These are phyloP conservation scores for Ceratitis capitata DNA, from an alignment of 1,140 invertebrate genomes.

Conservation along the genomic window DNA sequence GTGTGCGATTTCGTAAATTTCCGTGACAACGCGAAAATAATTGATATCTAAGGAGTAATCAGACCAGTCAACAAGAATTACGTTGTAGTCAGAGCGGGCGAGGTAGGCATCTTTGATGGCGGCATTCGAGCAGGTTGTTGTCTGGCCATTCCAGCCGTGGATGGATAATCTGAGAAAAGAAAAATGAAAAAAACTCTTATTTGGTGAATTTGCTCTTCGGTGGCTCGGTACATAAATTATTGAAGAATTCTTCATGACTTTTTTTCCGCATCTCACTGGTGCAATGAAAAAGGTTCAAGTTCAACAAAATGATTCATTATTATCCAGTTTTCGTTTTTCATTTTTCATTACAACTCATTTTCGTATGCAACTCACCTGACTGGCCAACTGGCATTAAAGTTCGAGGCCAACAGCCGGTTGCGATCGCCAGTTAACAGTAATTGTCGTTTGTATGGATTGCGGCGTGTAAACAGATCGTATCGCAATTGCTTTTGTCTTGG, in stretches of 20 bases:
- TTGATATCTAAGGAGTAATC: slow-evolving; percentile 49
- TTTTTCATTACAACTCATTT: background rate
- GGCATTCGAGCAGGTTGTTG: slow-evolving; percentile 44
- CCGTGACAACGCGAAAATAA: slow-evolving; percentile 43
- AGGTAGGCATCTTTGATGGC: slow-evolving; percentile 48
- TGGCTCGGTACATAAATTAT: no score
- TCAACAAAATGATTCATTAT: background rate
- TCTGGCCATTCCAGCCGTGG: slow-evolving; percentile 46
- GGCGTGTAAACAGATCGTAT: slow-evolving; percentile 45
- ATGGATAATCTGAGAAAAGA: slow-evolving; percentile 42
- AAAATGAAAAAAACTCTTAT: slow-evolving; percentile 27
- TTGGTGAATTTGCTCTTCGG: no score
- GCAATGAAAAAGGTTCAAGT: background rate
- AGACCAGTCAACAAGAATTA: slow-evolving; percentile 69
- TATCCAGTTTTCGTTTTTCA: background rate
- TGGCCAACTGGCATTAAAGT: slow-evolving; percentile 53
- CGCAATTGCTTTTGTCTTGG: slow-evolving; percentile 28
- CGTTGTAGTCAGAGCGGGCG: slow-evolving; percentile 64
- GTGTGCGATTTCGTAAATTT: slow-evolving; percentile 42
- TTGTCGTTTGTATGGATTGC: slow-evolving; percentile 48
- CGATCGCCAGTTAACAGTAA: slow-evolving; percentile 47
- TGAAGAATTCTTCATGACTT: background rate
- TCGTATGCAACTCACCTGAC: slow-evolving; percentile 44
- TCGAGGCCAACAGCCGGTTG: slow-evolving; percentile 46
- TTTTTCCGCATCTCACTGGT: background rate